Conservation (phyloP, 2,888 invertebrate genomes). For the Sisyra nigra region DNA sequence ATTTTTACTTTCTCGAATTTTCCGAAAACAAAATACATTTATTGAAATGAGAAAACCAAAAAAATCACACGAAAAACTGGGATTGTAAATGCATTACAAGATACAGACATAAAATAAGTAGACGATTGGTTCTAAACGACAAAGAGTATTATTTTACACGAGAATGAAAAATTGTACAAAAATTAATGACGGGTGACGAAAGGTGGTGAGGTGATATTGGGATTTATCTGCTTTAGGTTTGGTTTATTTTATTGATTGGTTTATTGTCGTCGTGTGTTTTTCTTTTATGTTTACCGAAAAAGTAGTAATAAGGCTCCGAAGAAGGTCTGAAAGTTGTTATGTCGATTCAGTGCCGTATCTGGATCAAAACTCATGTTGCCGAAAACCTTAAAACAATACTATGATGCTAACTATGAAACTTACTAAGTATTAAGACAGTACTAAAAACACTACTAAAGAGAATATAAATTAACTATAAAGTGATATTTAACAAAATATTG, state of each 20-base stretch:
- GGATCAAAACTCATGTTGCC: constrained; percentile 83
- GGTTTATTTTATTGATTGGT: no score
- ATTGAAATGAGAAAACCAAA: no score
- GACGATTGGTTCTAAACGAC: no score
- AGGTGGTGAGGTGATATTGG: not conserved
- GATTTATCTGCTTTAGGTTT: not conserved
- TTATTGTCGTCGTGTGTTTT: not conserved
- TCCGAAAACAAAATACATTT: no score
- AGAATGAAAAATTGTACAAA: not conserved
- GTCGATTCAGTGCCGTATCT: constrained; percentile 73
- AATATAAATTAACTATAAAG: no score
- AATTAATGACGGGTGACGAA: not conserved
- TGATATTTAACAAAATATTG: no score
- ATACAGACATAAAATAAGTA: no score
- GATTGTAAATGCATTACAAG: no score
- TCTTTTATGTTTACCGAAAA: constrained; percentile 57
- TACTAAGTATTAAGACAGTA: not conserved
- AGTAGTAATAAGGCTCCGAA: constrained; percentile 81
- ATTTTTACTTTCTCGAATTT: no score
- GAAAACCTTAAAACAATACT: constrained; percentile 52
- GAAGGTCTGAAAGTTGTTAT: constrained; percentile 93
- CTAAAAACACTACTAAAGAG: not conserved
- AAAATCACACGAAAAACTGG: no score
- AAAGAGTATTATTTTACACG: no score
- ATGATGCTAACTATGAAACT: constrained; percentile 1